phyloP scores from a whole-genome alignment of 2,888 invertebrate genomes.

The Parasteatoda lunata region DNA sequence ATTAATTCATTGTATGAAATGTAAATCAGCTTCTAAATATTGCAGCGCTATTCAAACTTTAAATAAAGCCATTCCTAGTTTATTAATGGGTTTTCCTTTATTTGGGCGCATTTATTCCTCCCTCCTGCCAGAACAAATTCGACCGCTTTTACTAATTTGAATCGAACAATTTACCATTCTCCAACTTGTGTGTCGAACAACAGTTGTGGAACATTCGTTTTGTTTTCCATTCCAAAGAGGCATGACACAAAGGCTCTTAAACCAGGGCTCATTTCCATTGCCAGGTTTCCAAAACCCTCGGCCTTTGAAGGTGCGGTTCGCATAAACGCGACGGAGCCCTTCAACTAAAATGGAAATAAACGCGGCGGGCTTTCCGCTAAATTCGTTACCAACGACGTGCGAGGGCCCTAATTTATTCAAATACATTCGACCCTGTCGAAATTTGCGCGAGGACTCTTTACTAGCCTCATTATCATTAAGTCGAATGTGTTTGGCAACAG shows the following conservation, averaged over 20 bases:
- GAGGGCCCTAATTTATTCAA: constrained; percentile 61
- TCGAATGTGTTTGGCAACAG: constrained; percentile 66
- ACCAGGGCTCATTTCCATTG: not conserved
- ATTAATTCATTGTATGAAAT: too few relatives aligned
- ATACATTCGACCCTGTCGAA: constrained; percentile 65
- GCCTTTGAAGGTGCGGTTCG: not conserved
- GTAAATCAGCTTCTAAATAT: too few relatives aligned
- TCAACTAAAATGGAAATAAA: constrained; percentile 51
- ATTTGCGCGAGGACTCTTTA: constrained; percentile 11
- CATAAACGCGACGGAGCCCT: not conserved
- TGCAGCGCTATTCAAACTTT: too few relatives aligned
- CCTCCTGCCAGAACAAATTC: not conserved
- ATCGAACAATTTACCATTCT: not conserved
- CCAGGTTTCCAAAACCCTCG: constrained; percentile 6
- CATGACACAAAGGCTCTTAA: not conserved
- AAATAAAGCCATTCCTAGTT: too few relatives aligned
- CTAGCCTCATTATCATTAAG: constrained; percentile 61
- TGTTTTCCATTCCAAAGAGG: not conserved
- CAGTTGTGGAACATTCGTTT: constrained; percentile 17
- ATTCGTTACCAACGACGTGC: constrained; percentile 38
- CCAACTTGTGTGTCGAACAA: constrained; percentile 16
- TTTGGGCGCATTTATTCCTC: too few relatives aligned
- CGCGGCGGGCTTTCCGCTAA: constrained; percentile 29
- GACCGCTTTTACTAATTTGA: not conserved
- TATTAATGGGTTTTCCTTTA: too few relatives aligned